These are phyloP conservation scores for Clupea harengus DNA, from an alignment of 2,113 vertebrate species.

Conservation along the genomic window DNA sequence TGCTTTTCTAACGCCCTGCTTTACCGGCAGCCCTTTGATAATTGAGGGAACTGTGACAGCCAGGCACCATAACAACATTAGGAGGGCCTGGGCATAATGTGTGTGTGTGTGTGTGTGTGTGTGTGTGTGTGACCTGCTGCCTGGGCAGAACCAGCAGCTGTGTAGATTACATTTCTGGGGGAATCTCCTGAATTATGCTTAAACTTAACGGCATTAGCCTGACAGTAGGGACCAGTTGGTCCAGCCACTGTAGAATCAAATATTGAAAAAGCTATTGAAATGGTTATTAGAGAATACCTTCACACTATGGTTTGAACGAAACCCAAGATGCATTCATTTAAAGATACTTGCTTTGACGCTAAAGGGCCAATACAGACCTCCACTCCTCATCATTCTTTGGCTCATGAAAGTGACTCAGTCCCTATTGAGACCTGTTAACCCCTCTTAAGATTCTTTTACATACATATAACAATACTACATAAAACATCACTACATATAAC, in stretches of 20 bases:
- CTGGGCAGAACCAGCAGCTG: neutral
- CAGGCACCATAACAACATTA: constrained; percentile 1
- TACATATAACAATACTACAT: too few relatives aligned
- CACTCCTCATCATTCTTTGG: neutral
- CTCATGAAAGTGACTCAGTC: neutral
- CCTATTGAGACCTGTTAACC: neutral
- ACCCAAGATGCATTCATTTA: neutral
- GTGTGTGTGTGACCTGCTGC: too few relatives aligned
- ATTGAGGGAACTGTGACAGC: neutral
- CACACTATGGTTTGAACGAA: neutral
- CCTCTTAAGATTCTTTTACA: neutral
- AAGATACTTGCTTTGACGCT: too few relatives aligned
- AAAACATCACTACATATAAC: too few relatives aligned
- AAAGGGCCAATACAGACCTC: too few relatives aligned
- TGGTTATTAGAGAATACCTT: neutral
- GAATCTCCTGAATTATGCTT: neutral
- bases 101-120: too few relatives aligned
- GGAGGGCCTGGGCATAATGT: neutral
- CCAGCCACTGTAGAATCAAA: neutral
- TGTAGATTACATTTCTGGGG: neutral
- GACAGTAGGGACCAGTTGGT: neutral
- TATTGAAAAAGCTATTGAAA: neutral
- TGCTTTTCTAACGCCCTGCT: neutral
- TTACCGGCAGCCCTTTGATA: neutral
- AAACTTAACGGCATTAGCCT: neutral